Evolutionary conservation across 35 echinoderm and acorn worm species (phyloP), one percentile per base, ranked within the genome.

Genomic region (Ptychodera flava): DNA sequence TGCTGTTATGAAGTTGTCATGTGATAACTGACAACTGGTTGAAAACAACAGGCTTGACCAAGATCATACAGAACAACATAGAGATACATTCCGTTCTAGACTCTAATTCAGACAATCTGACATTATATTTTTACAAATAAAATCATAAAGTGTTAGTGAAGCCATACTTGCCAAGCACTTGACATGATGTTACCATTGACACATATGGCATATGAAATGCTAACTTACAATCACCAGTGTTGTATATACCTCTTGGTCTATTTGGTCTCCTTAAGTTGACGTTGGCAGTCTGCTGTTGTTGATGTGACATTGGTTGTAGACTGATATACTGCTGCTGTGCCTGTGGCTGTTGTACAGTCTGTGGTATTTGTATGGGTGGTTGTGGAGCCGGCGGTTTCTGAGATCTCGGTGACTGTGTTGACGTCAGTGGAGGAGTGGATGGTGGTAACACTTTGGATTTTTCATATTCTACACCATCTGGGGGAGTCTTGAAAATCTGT

Each of bases 401-500:
- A 78, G 22, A 93, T 86, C 45, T 92, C 87, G 77, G 92, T 86
- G 33, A 82, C 88, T 80, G 92, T 87, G 87, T 94, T 93, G n/a
- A 87, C 33, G 36, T 87, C 85, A 76, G 87, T 78, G 28, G 82
- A 32, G 77, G 93, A 81, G 53, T 79, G 36, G 37, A 35, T 32
- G 22, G 85, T 85, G 38, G 77, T 84, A 31, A 77, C 30, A 75
- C 81, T 85, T 35, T 77, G 76, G 30, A 91, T 82, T 27, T 79
- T 45, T 85, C 87, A 22, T 64, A 86, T 36, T 88, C 88, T 14
- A 85, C 78, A 78, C 91, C 93, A 34, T 91, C 90, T 85, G 96
- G 96, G 35, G 87, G 38, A 15, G 90, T 92, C 78, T 94, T 99
- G 88, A 94, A 99, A 78, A 99, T 99, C 96, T 99, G 77, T 45